Percentiles rank a stretch among this genome's conserved stretches.
Evolutionary conservation across 2,113 vertebrate genomes (phyloP).

Genomic region (Neogale vison): DNA sequence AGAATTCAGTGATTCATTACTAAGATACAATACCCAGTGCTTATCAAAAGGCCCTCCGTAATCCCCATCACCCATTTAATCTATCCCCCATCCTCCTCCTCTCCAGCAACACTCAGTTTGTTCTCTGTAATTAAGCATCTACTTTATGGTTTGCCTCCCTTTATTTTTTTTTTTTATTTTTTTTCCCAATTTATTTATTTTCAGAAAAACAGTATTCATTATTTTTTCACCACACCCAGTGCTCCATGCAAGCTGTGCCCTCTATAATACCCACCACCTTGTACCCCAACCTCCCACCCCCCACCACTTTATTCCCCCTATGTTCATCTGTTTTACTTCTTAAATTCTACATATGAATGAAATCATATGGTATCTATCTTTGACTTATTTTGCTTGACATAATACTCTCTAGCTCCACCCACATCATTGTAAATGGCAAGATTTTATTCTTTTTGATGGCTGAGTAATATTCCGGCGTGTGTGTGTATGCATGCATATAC

Average conservation of each 20-base stretch:
- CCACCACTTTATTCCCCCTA: not conserved
- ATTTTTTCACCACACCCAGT: too few species aligned
- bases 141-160: not conserved
- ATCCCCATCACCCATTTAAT: not conserved
- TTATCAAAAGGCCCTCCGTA: not conserved
- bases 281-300: too few species aligned
- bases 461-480: not conserved
- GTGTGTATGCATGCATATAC: too few species aligned
- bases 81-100: not conserved
- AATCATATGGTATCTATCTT: not conserved
- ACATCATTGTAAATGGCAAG: not conserved
- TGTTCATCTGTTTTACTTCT: not conserved
- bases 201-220: too few species aligned
- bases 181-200: too few species aligned
- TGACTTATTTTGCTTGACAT: not conserved
- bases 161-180: too few species aligned
- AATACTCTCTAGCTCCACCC: not conserved
- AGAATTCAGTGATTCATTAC: not conserved
- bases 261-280: too few species aligned
- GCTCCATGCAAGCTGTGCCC: too few species aligned
- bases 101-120: not conserved
- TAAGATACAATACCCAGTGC: too few species aligned
- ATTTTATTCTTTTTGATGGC: not conserved
- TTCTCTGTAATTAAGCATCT: not conserved
- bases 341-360: not conserved